These are phyloP conservation scores for Mus minutoides DNA, from an alignment of 2,797 vertebrate genomes.

Conservation along the genomic window DNA sequence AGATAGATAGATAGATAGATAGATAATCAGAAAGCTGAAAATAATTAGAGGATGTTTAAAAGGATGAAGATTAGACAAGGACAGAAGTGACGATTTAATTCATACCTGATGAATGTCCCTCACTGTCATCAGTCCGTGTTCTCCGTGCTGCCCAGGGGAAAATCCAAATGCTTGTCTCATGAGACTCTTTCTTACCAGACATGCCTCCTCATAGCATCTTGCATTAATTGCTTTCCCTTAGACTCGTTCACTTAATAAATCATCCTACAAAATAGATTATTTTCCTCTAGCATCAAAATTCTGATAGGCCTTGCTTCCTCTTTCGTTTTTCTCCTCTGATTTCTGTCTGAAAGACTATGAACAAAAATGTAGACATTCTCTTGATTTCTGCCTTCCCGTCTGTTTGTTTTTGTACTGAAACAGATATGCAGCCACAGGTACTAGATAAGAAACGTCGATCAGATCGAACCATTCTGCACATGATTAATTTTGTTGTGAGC, in stretches of 20 bases:
- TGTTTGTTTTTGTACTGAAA: slow-evolving; percentile 31
- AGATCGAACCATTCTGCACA: slow-evolving; percentile 54
- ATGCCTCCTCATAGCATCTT: neutral
- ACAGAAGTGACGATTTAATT: neutral
- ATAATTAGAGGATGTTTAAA: slow-evolving; percentile 21
- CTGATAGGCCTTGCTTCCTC: neutral
- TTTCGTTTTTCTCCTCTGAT: slow-evolving; percentile 54
- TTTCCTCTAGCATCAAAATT: slow-evolving; percentile 44
- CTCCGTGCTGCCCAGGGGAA: neutral
- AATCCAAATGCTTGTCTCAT: neutral
- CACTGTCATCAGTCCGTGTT: neutral
- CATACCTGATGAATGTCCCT: neutral
- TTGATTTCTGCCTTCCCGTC: neutral
- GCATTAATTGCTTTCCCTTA: neutral
- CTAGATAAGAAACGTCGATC: slow-evolving; percentile 67
- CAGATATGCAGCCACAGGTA: slow-evolving; percentile 47
- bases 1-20: neutral
- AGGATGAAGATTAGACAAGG: neutral
- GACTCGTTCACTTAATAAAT: slow-evolving; percentile 40
- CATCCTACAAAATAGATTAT: slow-evolving; percentile 14
- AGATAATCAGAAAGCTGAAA: slow-evolving; percentile 2
- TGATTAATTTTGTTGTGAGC: slow-evolving; percentile 70
- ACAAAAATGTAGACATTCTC: neutral
- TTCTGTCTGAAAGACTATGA: slow-evolving; percentile 56
- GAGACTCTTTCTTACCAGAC: neutral